These are phyloP conservation scores for Babylonia areolata DNA, from an alignment of 1,140 invertebrate genomes.

Conservation along the genomic window DNA sequence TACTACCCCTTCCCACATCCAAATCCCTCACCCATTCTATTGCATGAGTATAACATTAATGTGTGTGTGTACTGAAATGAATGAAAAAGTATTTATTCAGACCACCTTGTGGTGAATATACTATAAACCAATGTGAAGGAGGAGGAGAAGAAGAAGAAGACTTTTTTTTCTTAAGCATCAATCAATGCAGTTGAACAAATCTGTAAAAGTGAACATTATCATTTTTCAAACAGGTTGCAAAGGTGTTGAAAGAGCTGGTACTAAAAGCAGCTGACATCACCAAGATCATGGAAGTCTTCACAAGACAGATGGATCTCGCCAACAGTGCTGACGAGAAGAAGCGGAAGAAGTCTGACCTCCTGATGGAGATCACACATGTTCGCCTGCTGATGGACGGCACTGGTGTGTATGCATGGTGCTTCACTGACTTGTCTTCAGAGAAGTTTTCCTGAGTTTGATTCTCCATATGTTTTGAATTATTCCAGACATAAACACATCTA, in stretches of 20 bases:
- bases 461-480: too few relatives aligned
- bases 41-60: too few relatives aligned
- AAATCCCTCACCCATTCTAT: conserved; percentile 14
- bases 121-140: too few relatives aligned
- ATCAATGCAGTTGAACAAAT: too few relatives aligned
- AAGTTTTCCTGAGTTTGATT: too few relatives aligned
- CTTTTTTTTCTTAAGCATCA: too few relatives aligned
- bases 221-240: not conserved
- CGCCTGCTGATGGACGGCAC: conserved; percentile 81
- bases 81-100: not conserved
- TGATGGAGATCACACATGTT: conserved; percentile 84
- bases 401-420: too few relatives aligned
- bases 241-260: conserved; percentile 25
- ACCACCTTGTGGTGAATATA: too few relatives aligned
- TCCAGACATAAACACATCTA: too few relatives aligned
- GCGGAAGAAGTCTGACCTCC: conserved; percentile 78
- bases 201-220: not conserved
- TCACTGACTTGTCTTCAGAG: too few relatives aligned
- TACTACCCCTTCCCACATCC: too few relatives aligned
- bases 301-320: conserved; percentile 80
- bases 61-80: not conserved
- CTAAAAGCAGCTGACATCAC: conserved; percentile 72
- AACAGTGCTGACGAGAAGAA: conserved; percentile 77
- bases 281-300: conserved; percentile 76
- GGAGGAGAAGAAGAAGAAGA: too few relatives aligned